Evolutionary conservation across 2,888 invertebrate species (phyloP), one percentile per base, ranked within the genome.

Genomic region (Gastracanthus pulcherrimus): DNA sequence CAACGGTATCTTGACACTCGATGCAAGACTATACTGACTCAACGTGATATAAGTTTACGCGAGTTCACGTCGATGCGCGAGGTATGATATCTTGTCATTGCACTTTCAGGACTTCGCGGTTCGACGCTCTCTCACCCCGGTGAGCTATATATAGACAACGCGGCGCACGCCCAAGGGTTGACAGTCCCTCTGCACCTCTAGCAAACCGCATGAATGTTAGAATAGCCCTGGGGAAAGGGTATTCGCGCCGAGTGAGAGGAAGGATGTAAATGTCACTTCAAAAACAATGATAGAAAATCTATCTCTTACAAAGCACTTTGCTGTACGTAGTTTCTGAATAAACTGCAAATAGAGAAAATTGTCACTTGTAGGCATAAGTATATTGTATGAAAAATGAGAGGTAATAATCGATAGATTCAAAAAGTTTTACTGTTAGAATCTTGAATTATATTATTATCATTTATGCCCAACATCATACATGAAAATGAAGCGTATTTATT

Each of bases 31-130:
- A 45, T 26, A 29, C 11, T 9, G 36, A 23, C 31, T 45, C 19
- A 13, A 48, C 16, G 75, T 64, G 36, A n/a, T n/a, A n/a, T 76
- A 76, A 80, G 76, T 76, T 67, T 76, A 82, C 82, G 74, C 38
- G 36, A 62, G 16, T 58, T 19, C 48, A 3, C 13, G 13, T 29
- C 13, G 29, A 29, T 34, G 58, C 51, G 60, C 29, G 11, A 6
- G 31, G 48, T 26, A 23, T 23, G 74, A 58, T 69, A 76, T 60
- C 58, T 36, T 51, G 51, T 55, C 38, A 34, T 69, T 31, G 45
- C 76, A 76, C 76, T 76, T 76, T 60, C 34, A 34, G 23, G 60
- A 76, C 69, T 76, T 69, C 45, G 58, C 41, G 76, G 76, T 69
- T 60, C 45, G 58, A 58, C 60, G 58, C 26, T 19, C 70, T 23